Conservation (phyloP, 2,888 invertebrate species). For the Cephus pygmeus region DNA sequence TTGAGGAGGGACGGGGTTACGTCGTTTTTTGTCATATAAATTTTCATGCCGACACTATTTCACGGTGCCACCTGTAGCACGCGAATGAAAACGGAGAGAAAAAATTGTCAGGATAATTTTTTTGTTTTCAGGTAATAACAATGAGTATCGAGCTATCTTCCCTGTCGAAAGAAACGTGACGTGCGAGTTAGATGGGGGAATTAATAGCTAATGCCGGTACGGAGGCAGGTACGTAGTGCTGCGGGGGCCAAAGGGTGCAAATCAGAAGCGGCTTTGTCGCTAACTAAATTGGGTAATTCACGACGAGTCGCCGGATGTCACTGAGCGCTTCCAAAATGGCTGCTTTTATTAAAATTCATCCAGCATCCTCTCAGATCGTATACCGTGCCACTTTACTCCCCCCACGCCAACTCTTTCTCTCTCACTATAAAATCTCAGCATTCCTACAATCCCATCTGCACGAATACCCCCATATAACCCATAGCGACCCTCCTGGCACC, state of each 20-base stretch:
- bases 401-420: slow-evolving; percentile 15
- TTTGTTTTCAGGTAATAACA: neutral
- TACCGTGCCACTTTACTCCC: neutral
- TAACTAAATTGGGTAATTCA: slow-evolving; percentile 15
- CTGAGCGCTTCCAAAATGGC: slow-evolving; percentile 19
- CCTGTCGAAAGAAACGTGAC: neutral
- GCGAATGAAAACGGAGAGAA: too few relatives aligned
- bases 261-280: neutral
- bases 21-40: neutral
- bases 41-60: neutral
- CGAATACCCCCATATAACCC: neutral
- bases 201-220: neutral
- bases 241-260: neutral
- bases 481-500: slow-evolving; percentile 1
- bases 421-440: neutral
- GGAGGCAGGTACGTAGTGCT: neutral
- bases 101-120: neutral
- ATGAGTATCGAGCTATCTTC: neutral
- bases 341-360: slow-evolving; percentile 37
- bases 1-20: neutral
- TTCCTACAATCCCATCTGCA: neutral
- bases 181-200: neutral
- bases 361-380: slow-evolving; percentile 14
- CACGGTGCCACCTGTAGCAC: neutral
- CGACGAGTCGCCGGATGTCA: slow-evolving; percentile 6